Conservation (phyloP, 2,888 invertebrate species). For the Cyrtodaria siliqua region DNA sequence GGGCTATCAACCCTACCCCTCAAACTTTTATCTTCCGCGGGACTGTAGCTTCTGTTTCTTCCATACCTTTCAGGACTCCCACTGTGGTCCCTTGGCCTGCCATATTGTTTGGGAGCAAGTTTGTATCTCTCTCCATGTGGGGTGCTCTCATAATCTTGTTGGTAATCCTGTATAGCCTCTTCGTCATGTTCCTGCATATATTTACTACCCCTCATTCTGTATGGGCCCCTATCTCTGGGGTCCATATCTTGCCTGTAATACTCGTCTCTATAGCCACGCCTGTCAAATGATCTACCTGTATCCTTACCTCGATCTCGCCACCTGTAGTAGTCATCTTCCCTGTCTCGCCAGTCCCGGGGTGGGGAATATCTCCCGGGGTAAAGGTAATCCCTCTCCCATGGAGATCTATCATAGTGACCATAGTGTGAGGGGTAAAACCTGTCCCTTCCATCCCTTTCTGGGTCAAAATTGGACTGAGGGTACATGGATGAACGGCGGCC, state of each 20-base stretch:
- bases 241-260: slow-evolving; percentile 11
- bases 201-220: slow-evolving; percentile 12
- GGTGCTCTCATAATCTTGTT: slow-evolving; percentile 38
- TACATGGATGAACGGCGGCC: background rate
- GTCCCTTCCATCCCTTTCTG: slow-evolving; percentile 6
- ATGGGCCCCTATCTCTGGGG: slow-evolving; percentile 21
- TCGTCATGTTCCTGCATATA: slow-evolving; percentile 31
- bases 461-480: background rate
- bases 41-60: slow-evolving; percentile 45
- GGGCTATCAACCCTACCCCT: slow-evolving; percentile 55
- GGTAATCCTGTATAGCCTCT: slow-evolving; percentile 33
- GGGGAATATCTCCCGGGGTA: slow-evolving; percentile 25
- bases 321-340: slow-evolving; percentile 48
- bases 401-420: slow-evolving; percentile 29
- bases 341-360: slow-evolving; percentile 28
- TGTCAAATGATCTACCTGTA: slow-evolving; percentile 35
- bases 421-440: slow-evolving; percentile 23
- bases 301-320: slow-evolving; percentile 42
- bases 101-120: slow-evolving; percentile 49
- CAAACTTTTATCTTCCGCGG: slow-evolving; percentile 45
- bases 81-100: slow-evolving; percentile 17
- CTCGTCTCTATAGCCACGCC: slow-evolving; percentile 25
- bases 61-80: slow-evolving; percentile 39
- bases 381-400: slow-evolving; percentile 14
- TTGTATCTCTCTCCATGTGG: slow-evolving; percentile 62